Evolutionary conservation across 2,888 invertebrate species (phyloP).

Genomic region (Physocephala rufipes): DNA sequence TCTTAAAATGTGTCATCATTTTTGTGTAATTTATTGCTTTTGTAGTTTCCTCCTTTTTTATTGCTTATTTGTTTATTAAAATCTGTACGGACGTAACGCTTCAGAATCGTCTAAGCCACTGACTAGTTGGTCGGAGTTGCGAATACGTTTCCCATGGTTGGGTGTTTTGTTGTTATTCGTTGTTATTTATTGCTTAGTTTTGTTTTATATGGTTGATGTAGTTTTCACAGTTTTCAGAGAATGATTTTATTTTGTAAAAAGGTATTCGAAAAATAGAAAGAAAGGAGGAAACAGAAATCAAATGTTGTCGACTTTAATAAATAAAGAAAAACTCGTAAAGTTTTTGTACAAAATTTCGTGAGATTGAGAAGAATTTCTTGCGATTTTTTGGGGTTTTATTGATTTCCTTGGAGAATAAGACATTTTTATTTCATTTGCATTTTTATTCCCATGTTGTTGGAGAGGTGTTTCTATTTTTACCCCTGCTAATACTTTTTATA

Average conservation of each 20-base stretch:
- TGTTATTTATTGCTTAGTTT: too few relatives aligned
- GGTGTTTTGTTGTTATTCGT: too few relatives aligned
- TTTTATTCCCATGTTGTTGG: too few relatives aligned
- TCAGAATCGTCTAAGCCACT: too few relatives aligned
- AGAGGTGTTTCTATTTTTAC: neutral
- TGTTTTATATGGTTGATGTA: too few relatives aligned
- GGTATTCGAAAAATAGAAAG: neutral
- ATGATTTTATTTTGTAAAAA: too few relatives aligned
- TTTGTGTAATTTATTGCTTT: neutral
- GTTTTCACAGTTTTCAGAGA: too few relatives aligned
- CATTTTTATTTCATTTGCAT: neutral
- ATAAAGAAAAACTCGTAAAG: neutral
- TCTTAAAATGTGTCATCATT: neutral
- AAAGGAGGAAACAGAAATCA: neutral
- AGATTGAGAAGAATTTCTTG: neutral
- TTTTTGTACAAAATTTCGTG: neutral
- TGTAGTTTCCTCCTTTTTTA: neutral
- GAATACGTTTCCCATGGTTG: too few relatives aligned
- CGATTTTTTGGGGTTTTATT: slow-evolving; percentile 1
- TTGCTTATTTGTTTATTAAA: neutral
- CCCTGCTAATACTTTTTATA: too few relatives aligned
- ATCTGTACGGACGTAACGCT: too few relatives aligned
- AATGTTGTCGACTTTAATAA: too few relatives aligned
- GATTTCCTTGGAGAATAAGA: neutral
- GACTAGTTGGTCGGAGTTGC: too few relatives aligned